phyloP scores from a whole-genome alignment of 2,888 invertebrate species.

The Eueremaeus valkanovi region DNA sequence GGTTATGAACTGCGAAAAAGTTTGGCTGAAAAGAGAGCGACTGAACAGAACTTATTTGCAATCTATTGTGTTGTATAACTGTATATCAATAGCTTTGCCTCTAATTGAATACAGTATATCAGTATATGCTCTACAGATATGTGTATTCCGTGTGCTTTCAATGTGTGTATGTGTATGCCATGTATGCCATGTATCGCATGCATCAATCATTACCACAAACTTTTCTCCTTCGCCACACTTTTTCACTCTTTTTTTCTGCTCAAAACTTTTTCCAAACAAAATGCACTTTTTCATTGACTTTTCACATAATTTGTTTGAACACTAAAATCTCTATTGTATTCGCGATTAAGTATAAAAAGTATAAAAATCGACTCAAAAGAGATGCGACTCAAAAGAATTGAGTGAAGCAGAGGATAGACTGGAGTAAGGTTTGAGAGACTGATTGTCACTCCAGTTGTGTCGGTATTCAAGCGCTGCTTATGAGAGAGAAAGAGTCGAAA shows the following conservation, averaged over 20 bases:
- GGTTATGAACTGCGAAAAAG: neutral
- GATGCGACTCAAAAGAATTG: neutral
- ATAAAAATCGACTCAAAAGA: neutral
- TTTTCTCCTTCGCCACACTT: neutral
- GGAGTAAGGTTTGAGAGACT: too few relatives aligned
- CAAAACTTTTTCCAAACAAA: neutral
- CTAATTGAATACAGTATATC: slow-evolving; percentile 3
- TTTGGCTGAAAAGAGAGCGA: slow-evolving; percentile 8
- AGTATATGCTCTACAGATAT: neutral
- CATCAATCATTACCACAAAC: neutral
- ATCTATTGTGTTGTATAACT: slow-evolving; percentile 7
- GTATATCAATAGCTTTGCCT: neutral
- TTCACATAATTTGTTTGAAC: neutral
- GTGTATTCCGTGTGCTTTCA: neutral
- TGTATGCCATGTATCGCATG: neutral
- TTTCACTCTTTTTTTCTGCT: neutral
- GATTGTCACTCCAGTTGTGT: neutral
- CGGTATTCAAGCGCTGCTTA: neutral
- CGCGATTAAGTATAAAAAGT: neutral
- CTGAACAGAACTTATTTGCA: neutral
- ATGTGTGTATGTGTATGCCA: too few relatives aligned
- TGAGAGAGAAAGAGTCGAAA: neutral
- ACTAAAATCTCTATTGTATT: neutral
- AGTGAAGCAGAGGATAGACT: too few relatives aligned
- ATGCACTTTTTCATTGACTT: neutral